Base-by-base conservation (phyloP, 2,888 invertebrate genomes). In the Phoronis australis region DNA sequence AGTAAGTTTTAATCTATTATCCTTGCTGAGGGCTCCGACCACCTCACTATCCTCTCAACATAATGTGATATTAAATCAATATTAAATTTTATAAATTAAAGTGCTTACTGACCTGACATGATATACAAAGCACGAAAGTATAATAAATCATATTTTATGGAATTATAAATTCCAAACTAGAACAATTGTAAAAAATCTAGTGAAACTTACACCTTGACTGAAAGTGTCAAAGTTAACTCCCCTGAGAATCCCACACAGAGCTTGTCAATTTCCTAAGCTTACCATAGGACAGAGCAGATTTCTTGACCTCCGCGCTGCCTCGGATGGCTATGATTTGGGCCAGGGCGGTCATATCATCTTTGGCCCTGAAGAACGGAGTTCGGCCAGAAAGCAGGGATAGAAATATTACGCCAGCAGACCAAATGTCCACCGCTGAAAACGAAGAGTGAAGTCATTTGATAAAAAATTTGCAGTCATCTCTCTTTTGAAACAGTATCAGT, bases 321-420 rank as follows among this genome's bases (percentile, higher is more conserved):
- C 91, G 84, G 60, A 92, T 79, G 48, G 86, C 84, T 26, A 86
- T 83, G 55, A 91, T 86, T 81, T 92, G 91, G 41, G 88, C 87
- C 37, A 92, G 79, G 50, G 90, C 89, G 31, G 86, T 82, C 55
- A 84, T 79, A 69, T 88, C 88, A 76, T 89, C 89, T 27, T 84
- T 82, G 22, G 89, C 88, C 64, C 87, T 85, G 74, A 92, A 88
- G 76, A 92, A 87, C 45, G 90, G 90, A 79, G 88, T 89, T 12
- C 89, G 84, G 38, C 85, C 84, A 62, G 87, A 86, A 35, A 92
- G 80, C 58, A 89, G 82, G 45, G 85, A 85, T 4, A 88, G 79
- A 69, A 92, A 83, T 61, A 92, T 89, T 44, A 92, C 86, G 50
- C 92, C 92, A 39, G 84, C 84, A 43, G 92, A 88, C 92, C 93